Evolutionary conservation across 2,888 invertebrate genomes (phyloP).

Genomic region (Homarus gammarus): DNA sequence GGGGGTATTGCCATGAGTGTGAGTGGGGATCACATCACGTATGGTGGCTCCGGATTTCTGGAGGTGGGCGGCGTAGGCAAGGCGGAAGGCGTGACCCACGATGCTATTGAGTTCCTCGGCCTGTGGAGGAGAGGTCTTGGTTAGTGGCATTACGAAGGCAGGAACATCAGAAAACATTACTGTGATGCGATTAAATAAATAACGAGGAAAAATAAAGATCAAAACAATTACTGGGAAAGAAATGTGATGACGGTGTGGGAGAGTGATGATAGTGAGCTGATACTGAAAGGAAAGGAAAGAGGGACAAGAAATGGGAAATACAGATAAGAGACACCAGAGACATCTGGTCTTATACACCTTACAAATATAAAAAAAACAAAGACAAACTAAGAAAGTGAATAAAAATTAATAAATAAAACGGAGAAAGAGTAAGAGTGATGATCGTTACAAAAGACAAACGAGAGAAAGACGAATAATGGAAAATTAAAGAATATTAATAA

Average conservation of each 20-base stretch:
- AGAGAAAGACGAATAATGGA: background rate
- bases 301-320: no score
- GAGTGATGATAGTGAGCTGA: background rate
- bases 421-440: no score
- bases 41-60: conserved; percentile 83
- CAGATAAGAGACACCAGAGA: background rate
- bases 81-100: conserved; percentile 94
- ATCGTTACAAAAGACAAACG: background rate
- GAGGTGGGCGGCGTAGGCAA: conserved; percentile 92
- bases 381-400: no score
- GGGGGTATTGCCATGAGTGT: conserved; percentile 54
- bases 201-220: background rate
- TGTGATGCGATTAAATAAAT: background rate
- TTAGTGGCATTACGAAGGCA: background rate
- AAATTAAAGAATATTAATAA: background rate
- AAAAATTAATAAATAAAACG: no score
- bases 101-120: conserved; percentile 92
- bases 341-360: no score
- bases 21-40: conserved; percentile 66
- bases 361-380: no score
- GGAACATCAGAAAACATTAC: background rate
- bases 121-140: conserved; percentile 80
- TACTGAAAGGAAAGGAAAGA: no score
- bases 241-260: no score
- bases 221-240: background rate